Evolutionary conservation across 2,888 invertebrate genomes (phyloP).

Genomic region (Diploptera punctata): DNA sequence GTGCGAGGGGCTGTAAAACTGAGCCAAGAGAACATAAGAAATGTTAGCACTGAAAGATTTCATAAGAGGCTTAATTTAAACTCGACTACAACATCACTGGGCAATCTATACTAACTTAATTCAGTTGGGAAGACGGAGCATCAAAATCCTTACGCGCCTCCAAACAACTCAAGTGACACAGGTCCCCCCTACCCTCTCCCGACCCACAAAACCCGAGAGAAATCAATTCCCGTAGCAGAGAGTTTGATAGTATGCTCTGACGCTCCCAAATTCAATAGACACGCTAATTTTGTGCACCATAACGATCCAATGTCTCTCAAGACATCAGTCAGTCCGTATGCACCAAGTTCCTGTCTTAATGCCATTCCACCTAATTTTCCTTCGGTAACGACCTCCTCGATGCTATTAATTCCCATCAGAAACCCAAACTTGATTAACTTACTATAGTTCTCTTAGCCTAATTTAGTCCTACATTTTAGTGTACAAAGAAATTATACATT

Average conservation of each 20-base stretch:
- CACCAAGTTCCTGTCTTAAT: no score
- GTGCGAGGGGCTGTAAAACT: neutral
- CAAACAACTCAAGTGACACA: neutral
- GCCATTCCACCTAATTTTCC: no score
- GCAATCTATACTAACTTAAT: neutral
- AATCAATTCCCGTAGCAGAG: conserved; percentile 1
- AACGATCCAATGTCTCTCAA: conserved; percentile 1
- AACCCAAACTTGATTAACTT: no score
- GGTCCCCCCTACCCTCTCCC: neutral
- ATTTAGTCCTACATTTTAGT: no score
- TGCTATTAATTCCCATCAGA: no score
- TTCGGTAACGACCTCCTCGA: no score
- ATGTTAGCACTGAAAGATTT: no score
- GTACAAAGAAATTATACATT: no score
- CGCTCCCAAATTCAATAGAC: conserved; percentile 7
- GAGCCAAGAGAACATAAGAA: neutral
- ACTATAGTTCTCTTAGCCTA: no score
- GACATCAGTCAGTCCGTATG: neutral
- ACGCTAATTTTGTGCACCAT: conserved; percentile 10
- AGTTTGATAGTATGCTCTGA: conserved; percentile 9
- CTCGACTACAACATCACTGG: neutral
- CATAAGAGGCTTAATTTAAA: neutral
- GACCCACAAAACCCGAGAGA: neutral
- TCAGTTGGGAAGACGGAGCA: neutral
- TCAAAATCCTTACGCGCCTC: no score